Evolutionary conservation across 2,888 invertebrate species (phyloP).

Genomic region (Yponomeuta evonymella): DNA sequence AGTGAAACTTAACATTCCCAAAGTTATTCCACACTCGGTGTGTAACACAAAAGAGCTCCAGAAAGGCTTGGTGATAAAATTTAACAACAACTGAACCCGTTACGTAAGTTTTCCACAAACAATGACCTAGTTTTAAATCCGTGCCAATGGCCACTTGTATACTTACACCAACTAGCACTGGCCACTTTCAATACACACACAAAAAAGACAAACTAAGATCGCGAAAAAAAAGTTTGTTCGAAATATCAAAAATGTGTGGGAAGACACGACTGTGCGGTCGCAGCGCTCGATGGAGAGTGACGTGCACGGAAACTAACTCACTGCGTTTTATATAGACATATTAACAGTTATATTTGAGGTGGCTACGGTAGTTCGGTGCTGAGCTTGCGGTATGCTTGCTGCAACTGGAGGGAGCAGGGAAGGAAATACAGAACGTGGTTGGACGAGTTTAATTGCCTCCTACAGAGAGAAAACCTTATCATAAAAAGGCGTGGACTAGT

Average conservation of each 20-base stretch:
- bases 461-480: too few species aligned
- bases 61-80: slow-evolving; percentile 9
- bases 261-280: slow-evolving; percentile 48
- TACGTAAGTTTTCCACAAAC: slow-evolving; percentile 32
- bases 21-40: too few species aligned
- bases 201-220: slow-evolving; percentile 29
- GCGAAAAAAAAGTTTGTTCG: slow-evolving; percentile 29
- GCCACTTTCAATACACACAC: slow-evolving; percentile 41
- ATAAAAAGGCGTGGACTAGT: too few species aligned
- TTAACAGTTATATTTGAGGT: slow-evolving; percentile 68
- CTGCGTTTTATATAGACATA: slow-evolving; percentile 62
- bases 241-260: slow-evolving; percentile 46
- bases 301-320: slow-evolving; percentile 61
- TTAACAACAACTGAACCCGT: slow-evolving; percentile 24
- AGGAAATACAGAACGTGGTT: neutral
- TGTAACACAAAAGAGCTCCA: too few species aligned
- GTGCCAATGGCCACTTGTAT: slow-evolving; percentile 38
- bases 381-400: neutral
- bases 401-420: neutral
- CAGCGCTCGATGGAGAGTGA: slow-evolving; percentile 58
- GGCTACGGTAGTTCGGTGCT: slow-evolving; percentile 30
- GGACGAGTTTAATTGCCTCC: too few species aligned
- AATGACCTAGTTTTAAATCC: slow-evolving; percentile 46
- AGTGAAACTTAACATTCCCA: neutral
- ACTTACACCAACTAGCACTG: slow-evolving; percentile 42